These are phyloP conservation scores for Triplophysa dalaica DNA, from an alignment of 2,113 vertebrate genomes.

Conservation along the genomic window DNA sequence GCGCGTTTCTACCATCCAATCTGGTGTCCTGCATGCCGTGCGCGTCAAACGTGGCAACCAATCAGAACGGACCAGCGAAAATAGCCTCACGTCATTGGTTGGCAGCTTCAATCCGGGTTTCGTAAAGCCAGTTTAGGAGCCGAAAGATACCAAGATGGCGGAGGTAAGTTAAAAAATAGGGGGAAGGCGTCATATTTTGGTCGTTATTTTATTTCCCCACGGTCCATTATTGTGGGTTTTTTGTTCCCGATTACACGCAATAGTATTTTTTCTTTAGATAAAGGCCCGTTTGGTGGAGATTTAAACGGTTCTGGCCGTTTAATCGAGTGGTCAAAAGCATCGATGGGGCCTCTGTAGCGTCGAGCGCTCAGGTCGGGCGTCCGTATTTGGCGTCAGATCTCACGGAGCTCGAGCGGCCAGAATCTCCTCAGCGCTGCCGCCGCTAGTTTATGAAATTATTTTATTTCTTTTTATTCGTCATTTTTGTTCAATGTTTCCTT, in stretches of 20 bases:
- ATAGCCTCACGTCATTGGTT: slow-evolving; percentile 69
- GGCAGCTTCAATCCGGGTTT: slow-evolving; percentile 79
- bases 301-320: not conserved
- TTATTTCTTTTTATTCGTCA: not conserved
- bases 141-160: slow-evolving; percentile 86
- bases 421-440: not conserved
- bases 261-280: slow-evolving; percentile 6
- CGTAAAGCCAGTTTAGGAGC: slow-evolving; percentile 75
- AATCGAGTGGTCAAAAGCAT: slow-evolving; percentile 6
- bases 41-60: slow-evolving; percentile 35
- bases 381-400: slow-evolving; percentile 38
- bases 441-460: not conserved
- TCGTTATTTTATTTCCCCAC: slow-evolving; percentile 27
- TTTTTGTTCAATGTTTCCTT: not conserved
- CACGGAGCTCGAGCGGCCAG: slow-evolving; percentile 1
- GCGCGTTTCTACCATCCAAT: not conserved
- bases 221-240: not conserved
- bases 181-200: slow-evolving; percentile 63
- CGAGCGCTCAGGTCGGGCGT: slow-evolving; percentile 45
- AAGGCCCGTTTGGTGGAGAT: not conserved
- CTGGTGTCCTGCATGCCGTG: not conserved
- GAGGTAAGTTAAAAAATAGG: slow-evolving; percentile 81
- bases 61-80: slow-evolving; percentile 21
- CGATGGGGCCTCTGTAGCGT: slow-evolving; percentile 37
- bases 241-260: not conserved